Evolutionary conservation across 2,888 invertebrate genomes (phyloP), one percentile per base, ranked within the genome.

Genomic region (Agrotis segetum): DNA sequence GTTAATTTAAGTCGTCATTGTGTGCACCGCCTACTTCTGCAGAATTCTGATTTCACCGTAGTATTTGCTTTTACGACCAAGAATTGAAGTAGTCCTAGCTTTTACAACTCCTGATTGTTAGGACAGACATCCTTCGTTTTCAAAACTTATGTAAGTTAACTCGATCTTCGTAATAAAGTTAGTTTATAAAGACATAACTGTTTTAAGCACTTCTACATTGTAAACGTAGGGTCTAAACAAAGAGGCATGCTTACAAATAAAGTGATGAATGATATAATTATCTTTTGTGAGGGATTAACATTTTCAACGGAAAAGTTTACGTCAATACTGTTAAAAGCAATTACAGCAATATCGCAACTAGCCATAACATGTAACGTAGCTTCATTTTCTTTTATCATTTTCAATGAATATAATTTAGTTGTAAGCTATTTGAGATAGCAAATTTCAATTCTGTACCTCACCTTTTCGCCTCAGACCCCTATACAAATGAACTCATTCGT

Each of bases 41-140:
- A 50, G 73, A n/a, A n/a, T n/a, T n/a, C n/a, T n/a, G n/a, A 73
- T 74, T 73, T 82, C 29, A 46, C 16, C 13, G 50, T 69, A 62
- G 52, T 61, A 69, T 72, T 81, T 63, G 24, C 44, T 77, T 84
- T 77, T 67, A 77, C 69, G 61, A 63, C 13, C 34, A 29, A 59
- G 61, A 81, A 24, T 81, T 61, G 82, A 70, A 77, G 62, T 81
- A 77, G 82, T 66, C 62, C 58, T 81, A 77, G 65, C 69, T 58
- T 77, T 79, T 69, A 69, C 82, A 81, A 17, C 58, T 50, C 21
- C 58, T 29, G 82, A 77, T 62, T 81, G 82, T 59, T 21, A 49
- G 49, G 53, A 5, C 49, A 52, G 75, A 47, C 58, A 52, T 53
- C 55, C 34, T 14, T 29, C 19, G 55, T 74, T 44, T 65, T 59